Evolutionary conservation across 2,888 invertebrate species (phyloP).

Genomic region (Bellardia pandia): DNA sequence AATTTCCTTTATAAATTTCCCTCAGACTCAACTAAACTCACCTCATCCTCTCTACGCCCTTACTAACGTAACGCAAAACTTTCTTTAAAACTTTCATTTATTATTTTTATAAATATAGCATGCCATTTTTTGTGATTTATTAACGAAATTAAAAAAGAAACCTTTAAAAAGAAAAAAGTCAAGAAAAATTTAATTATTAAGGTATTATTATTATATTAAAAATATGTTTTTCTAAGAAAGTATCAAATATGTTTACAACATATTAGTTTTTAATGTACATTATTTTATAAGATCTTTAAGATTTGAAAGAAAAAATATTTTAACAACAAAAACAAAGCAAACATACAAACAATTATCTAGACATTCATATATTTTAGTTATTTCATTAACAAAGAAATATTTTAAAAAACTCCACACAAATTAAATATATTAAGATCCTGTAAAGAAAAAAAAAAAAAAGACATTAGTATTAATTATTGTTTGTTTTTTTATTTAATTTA

Average conservation of each 20-base stretch:
- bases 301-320: slow-evolving; percentile 58
- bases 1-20: slow-evolving; percentile 22
- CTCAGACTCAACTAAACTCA: neutral
- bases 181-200: slow-evolving; percentile 38
- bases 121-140: slow-evolving; percentile 73
- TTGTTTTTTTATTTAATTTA: slow-evolving; percentile 27
- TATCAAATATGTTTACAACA: slow-evolving; percentile 65
- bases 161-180: neutral
- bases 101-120: slow-evolving; percentile 56
- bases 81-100: slow-evolving; percentile 21
- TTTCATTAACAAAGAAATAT: slow-evolving; percentile 50
- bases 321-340: slow-evolving; percentile 29
- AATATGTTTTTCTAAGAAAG: slow-evolving; percentile 59
- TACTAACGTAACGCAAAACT: neutral
- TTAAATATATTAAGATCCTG: slow-evolving; percentile 57
- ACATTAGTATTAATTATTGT: slow-evolving; percentile 8
- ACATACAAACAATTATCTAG: slow-evolving; percentile 33
- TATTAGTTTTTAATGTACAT: slow-evolving; percentile 69
- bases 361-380: slow-evolving; percentile 59
- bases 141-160: slow-evolving; percentile 51
- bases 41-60: slow-evolving; percentile 5
- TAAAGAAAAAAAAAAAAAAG: slow-evolving; percentile 34
- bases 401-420: slow-evolving; percentile 44
- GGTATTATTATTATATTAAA: slow-evolving; percentile 39
- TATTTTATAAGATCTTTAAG: slow-evolving; percentile 71